Evolutionary conservation across 2,113 vertebrate species (phyloP), one percentile per base, ranked within the genome.

Genomic region (Prochilodus magdalenae): DNA sequence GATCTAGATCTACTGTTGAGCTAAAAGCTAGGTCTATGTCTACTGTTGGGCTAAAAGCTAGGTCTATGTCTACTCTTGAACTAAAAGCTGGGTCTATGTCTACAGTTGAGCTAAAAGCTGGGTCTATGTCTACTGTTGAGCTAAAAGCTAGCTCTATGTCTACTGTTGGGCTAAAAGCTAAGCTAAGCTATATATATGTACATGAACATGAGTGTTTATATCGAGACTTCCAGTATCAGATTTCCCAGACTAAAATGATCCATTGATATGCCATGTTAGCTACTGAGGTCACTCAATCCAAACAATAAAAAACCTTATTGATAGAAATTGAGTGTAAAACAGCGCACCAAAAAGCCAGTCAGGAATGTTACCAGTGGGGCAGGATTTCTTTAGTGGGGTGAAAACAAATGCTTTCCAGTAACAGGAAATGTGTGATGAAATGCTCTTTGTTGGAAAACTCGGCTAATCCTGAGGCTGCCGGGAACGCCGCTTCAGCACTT

Each of bases 381-480:
- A 40, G 20, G n/a, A n/a, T n/a, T n/a, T 22, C 24, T 63, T 13
- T 29, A 29, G 66, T 51, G 44, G 26, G 24, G 26, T 73, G 57
- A 66, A 62, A 65, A 62, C 44, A 65, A 29, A 47, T 5, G 22
- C 22, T 55, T 63, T 73, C 72, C 62, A 53, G 63, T 73, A 80
- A 73, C 57, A 26, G 69, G 24, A 62, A 80, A 63, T n/a, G 40
- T 16, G 57, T 62, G n/a, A 73, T 22, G 59, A 80, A 65, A 30
- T 6, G 29, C 73, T 75, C 44, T 59, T 75, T 62, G 55, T 40
- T 49, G 60, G 73, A 44, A 47, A 63, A 71, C 49, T 75, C 79
- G 10, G 4, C n/a, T 65, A 62, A 62, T 72, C 67, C 57, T 71
- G 0, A 16, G 71, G 49, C 18, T 24, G 27, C 79, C 57, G 15